Percentiles rank a stretch among this genome's conserved stretches.
phyloP scores from a whole-genome alignment of 2,888 invertebrate genomes.

The Agrypnus murinus region DNA sequence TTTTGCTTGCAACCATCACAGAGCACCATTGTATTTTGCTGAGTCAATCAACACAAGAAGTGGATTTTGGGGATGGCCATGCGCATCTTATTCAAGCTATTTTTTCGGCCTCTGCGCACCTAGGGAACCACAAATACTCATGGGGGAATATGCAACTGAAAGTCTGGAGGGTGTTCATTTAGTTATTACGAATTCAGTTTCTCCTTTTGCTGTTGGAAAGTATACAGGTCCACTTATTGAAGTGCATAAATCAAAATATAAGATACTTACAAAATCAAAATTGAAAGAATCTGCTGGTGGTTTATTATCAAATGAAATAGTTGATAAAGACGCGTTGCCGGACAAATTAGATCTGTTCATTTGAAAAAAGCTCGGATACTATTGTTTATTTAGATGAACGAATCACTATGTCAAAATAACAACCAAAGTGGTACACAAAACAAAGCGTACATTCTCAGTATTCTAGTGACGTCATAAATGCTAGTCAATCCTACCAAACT shows the following conservation, averaged over 20 bases:
- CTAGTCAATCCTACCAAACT: no score
- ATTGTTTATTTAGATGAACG: no score
- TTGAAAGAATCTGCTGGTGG: no score
- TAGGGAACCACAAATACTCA: conserved; percentile 70
- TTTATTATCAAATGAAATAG: no score
- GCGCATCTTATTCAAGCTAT: conserved; percentile 75
- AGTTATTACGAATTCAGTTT: conserved; percentile 73
- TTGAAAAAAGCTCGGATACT: no score
- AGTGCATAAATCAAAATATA: conserved; percentile 50
- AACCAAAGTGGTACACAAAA: no score
- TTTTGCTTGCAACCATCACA: conserved; percentile 79
- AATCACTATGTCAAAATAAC: no score
- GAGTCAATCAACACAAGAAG: conserved; percentile 77
- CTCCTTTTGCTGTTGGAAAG: conserved; percentile 77
- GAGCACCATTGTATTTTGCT: conserved; percentile 78
- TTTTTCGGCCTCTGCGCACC: conserved; percentile 76
- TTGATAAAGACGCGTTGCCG: no score
- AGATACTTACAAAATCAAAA: not conserved
- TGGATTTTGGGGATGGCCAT: conserved; percentile 81
- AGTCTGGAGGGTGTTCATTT: conserved; percentile 73
- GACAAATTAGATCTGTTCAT: no score
- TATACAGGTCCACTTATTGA: conserved; percentile 71
- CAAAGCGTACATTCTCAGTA: no score
- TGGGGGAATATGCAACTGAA: conserved; percentile 72
- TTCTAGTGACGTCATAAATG: no score